Evolutionary conservation across 2,888 invertebrate species (phyloP).

Genomic region (Zelleria hepariella): DNA sequence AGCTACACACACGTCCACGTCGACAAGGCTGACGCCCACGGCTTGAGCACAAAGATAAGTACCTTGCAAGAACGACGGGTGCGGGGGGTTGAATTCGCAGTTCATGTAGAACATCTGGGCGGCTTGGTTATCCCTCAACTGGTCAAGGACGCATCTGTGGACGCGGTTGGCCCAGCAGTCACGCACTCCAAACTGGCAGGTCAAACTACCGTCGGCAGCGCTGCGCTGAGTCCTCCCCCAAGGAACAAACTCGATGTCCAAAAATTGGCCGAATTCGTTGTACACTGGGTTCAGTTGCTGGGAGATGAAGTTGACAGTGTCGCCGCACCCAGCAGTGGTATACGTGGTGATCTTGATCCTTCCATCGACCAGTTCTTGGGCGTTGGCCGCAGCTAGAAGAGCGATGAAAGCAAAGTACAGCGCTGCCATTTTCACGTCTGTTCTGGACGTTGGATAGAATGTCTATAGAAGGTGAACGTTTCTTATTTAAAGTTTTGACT

Average conservation of each 20-base stretch:
- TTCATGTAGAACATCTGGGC: slow-evolving; percentile 46
- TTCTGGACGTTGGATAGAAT: neutral
- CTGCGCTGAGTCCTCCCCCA: slow-evolving; percentile 49
- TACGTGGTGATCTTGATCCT: slow-evolving; percentile 43
- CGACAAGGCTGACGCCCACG: slow-evolving; percentile 34
- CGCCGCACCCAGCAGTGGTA: slow-evolving; percentile 45
- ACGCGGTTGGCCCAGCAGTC: slow-evolving; percentile 60
- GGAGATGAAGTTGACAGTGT: slow-evolving; percentile 40
- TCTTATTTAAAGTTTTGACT: no score
- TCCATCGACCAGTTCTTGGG: slow-evolving; percentile 29
- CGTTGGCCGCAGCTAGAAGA: neutral
- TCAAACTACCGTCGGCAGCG: slow-evolving; percentile 25
- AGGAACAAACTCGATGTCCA: slow-evolving; percentile 52
- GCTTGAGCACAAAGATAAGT: slow-evolving; percentile 39
- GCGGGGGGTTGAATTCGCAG: slow-evolving; percentile 45
- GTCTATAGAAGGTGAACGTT: neutral
- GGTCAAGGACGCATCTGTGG: slow-evolving; percentile 47
- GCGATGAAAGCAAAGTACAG: neutral
- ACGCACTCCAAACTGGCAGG: slow-evolving; percentile 37
- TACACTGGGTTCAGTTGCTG: slow-evolving; percentile 35
- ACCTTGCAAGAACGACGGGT: slow-evolving; percentile 27
- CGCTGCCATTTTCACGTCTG: neutral
- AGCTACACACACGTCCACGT: slow-evolving; percentile 41
- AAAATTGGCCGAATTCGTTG: slow-evolving; percentile 32
- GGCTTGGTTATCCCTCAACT: slow-evolving; percentile 34